Conservation (phyloP, 1,140 invertebrate genomes). For the Dinothrombium tinctorium region DNA sequence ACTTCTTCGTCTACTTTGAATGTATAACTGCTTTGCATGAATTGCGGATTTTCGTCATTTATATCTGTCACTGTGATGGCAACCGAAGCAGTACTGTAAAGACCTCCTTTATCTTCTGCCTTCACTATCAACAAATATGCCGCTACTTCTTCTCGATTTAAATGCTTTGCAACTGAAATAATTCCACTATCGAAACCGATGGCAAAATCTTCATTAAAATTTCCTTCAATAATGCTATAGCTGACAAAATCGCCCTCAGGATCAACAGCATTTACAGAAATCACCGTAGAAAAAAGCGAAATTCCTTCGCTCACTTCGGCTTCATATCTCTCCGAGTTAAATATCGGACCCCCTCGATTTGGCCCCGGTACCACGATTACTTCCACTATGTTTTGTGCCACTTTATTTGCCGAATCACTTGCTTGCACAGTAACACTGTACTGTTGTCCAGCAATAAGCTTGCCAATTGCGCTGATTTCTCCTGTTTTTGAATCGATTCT, state of each 20-base stretch:
- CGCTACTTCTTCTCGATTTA: conserved; percentile 49
- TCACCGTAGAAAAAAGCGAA: conserved; percentile 55
- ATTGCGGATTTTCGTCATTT: conserved; percentile 51
- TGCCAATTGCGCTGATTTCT: conserved; percentile 35
- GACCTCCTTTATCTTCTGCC: conserved; percentile 57
- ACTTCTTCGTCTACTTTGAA: conserved; percentile 59
- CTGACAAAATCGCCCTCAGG: conserved; percentile 67
- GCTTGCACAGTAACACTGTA: conserved; percentile 67
- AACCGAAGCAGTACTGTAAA: conserved; percentile 41
- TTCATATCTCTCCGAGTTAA: conserved; percentile 49
- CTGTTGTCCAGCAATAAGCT: conserved; percentile 55
- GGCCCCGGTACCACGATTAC: conserved; percentile 52
- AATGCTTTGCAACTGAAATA: conserved; percentile 41
- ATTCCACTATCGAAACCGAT: conserved; percentile 54
- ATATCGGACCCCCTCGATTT: conserved; percentile 56
- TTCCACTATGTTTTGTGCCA: conserved; percentile 50
- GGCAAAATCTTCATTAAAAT: conserved; percentile 35
- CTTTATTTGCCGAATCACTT: conserved; percentile 21
- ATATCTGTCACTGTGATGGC: conserved; percentile 71
- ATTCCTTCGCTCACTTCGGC: conserved; percentile 66
- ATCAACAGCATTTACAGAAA: conserved; percentile 45
- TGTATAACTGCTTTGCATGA: conserved; percentile 52
- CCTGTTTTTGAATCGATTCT: conserved; percentile 53
- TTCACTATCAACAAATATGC: conserved; percentile 54
- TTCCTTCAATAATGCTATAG: conserved; percentile 45